Base-by-base conservation (phyloP, 2,888 invertebrate species). In the Agrotis ipsilon region DNA sequence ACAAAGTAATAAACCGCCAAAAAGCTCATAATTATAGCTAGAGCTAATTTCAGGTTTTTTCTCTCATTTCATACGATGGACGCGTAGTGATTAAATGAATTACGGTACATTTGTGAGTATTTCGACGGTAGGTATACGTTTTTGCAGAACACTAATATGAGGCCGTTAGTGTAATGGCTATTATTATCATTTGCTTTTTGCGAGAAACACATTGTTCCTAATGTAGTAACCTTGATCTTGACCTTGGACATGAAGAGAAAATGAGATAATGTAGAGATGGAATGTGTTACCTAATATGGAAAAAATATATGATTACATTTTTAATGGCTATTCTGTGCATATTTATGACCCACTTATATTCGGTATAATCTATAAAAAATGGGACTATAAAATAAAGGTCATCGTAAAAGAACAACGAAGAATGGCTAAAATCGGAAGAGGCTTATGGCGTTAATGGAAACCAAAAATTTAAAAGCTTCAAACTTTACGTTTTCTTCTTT, bases 51-150 rank as follows among this genome's bases (percentile, higher is more conserved):
- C 32, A 58, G 19, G 11, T 11, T 27, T 57, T n/a, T 48, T 58
- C 52, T 48, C 18, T 21, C 43, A 32, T 68, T 70, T 21, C 43
- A 58, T 51, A 52, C 52, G 32, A 63, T 19, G 24, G 43, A 63
- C 16, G 49, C 18, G 32, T 54, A 19, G 49, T 51, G 68, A 67
- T 80, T 72, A 79, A 71, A 55, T 48, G 21, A 75, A 84, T 82
- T 51, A 65, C 66, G 13, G 2, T 54, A 57, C 72, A 70, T 82
- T 75, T 82, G 75, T 72, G 62, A 72, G 71, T 64, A 78, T 82
- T 75, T 75, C 45, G 19, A 11, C 54, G 58, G 48, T 39, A 58
- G 58, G 48, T 39, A 58, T 45, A 16, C 18, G 45, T 68, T 68
- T 77, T 68, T 21, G 27, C 27, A 19, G 21, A 65, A 58, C 19